These are phyloP conservation scores for Octodonta nipae DNA, from an alignment of 2,888 invertebrate genomes.

Conservation along the genomic window DNA sequence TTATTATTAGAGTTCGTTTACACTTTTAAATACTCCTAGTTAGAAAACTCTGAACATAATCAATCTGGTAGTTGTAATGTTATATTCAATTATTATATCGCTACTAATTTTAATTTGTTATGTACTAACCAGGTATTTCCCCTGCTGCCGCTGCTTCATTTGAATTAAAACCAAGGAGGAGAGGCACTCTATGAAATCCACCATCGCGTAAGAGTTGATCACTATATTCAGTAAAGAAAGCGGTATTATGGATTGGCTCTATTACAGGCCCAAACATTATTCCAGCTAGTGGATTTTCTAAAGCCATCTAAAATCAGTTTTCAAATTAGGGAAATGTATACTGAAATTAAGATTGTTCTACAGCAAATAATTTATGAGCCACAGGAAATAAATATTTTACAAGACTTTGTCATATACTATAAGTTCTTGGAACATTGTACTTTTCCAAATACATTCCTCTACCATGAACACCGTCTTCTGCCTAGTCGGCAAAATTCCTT, in stretches of 20 bases:
- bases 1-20: too few species aligned
- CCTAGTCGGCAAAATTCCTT: too few species aligned
- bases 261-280: conserved; percentile 15
- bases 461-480: too few species aligned
- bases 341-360: not conserved
- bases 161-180: conserved; percentile 17
- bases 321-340: not conserved
- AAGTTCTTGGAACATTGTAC: too few species aligned
- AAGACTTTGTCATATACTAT: too few species aligned
- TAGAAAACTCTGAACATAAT: too few species aligned
- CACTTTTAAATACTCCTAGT: too few species aligned
- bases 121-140: conserved; percentile 9
- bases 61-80: too few species aligned
- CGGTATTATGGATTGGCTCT: conserved; percentile 17
- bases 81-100: too few species aligned
- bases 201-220: conserved; percentile 15
- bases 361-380: not conserved
- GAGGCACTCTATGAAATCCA: conserved; percentile 13
- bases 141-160: conserved; percentile 14
- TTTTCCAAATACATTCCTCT: too few species aligned
- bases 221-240: conserved; percentile 15
- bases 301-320: conserved; percentile 7
- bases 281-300: conserved; percentile 13
- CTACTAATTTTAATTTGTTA: not conserved
- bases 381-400: not conserved